Conservation (phyloP, 1,140 invertebrate species). For the Dendrolimus kikuchii region DNA sequence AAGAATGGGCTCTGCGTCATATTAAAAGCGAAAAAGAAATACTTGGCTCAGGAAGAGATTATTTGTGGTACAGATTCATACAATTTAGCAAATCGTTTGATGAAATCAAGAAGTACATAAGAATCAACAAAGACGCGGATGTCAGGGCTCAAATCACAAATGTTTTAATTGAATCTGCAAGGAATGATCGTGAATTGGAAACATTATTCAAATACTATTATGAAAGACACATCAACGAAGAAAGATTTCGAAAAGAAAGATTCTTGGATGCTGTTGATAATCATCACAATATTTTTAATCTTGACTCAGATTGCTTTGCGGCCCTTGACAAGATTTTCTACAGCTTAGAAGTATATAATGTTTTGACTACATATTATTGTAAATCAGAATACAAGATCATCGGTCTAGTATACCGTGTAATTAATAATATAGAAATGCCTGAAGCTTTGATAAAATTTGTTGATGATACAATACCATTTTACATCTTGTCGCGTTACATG, state of each 20-base stretch:
- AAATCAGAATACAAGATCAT: slow-evolving; percentile 19
- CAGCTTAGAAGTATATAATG: slow-evolving; percentile 33
- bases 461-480: slow-evolving; percentile 12
- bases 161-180: slow-evolving; percentile 31
- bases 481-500: slow-evolving; percentile 14
- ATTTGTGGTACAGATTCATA: slow-evolving; percentile 41
- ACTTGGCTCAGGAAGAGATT: slow-evolving; percentile 28
- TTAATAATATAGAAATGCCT: slow-evolving; percentile 28
- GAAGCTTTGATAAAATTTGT: slow-evolving; percentile 19
- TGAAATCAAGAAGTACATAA: slow-evolving; percentile 34
- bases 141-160: slow-evolving; percentile 26
- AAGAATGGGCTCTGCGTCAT: slow-evolving; percentile 39
- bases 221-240: slow-evolving; percentile 41
- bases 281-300: slow-evolving; percentile 33
- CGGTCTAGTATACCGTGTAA: slow-evolving; percentile 32
- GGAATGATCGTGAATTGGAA: slow-evolving; percentile 29
- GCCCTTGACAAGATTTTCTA: slow-evolving; percentile 38
- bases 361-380: slow-evolving; percentile 9
- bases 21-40: slow-evolving; percentile 28
- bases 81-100: slow-evolving; percentile 33
- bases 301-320: slow-evolving; percentile 34
- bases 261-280: slow-evolving; percentile 30
- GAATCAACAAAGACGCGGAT: slow-evolving; percentile 15
- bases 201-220: slow-evolving; percentile 38
- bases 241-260: slow-evolving; percentile 23